Evolutionary conservation across 2,797 vertebrate genomes (phyloP).

Genomic region (Ceryle rudis): DNA sequence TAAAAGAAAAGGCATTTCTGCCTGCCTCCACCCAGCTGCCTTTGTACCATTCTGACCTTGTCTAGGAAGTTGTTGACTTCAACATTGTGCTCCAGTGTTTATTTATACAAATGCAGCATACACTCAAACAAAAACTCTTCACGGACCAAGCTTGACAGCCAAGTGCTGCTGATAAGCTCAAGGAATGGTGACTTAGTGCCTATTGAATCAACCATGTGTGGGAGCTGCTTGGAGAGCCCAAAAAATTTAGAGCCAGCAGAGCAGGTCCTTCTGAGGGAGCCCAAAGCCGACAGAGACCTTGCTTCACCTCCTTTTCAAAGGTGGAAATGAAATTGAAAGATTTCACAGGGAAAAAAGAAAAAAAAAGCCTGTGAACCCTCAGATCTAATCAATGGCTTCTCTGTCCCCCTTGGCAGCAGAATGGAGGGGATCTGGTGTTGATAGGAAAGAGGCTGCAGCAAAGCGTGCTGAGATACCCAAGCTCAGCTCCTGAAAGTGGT

Average conservation of each 20-base stretch:
- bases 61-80: constrained; percentile 74
- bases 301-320: not conserved
- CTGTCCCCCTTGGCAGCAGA: not conserved
- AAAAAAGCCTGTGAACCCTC: not conserved
- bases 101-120: constrained; percentile 71
- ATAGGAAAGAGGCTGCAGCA: not conserved
- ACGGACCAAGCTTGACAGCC: constrained; percentile 2
- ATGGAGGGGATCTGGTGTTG: rapidly evolving
- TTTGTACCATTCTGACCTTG: constrained; percentile 74
- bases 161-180: constrained; percentile 59
- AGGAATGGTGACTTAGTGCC: not conserved
- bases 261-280: not conserved
- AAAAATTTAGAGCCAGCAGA: not conserved
- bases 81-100: constrained; percentile 72
- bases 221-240: not conserved
- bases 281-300: not conserved
- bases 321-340: not conserved
- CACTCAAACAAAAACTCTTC: constrained; percentile 64
- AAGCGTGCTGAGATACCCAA: rapidly evolving
- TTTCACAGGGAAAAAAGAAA: not conserved
- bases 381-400: not conserved
- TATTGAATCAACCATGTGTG: not conserved
- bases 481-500: not conserved
- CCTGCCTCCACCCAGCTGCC: constrained; percentile 10
- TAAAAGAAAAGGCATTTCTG: constrained; percentile 58